A percentile compares a stretch with the other conserved stretches of the same genome.
Conservation (phyloP, 2,113 vertebrate genomes). For the Apeltes quadracus region DNA sequence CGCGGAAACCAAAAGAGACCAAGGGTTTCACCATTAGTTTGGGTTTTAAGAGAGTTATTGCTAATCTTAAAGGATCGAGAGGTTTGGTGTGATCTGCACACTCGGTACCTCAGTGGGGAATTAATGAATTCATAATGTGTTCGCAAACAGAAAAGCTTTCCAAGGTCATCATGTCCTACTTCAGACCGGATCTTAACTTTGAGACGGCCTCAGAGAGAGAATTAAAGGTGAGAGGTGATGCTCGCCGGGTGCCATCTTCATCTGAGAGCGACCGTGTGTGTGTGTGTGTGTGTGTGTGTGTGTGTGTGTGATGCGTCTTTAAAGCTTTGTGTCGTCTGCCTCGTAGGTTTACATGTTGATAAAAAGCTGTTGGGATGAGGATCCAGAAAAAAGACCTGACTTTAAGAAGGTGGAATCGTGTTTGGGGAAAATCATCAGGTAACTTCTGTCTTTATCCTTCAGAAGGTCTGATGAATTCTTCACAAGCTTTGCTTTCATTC, state of each 20-base stretch:
- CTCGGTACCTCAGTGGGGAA: not conserved
- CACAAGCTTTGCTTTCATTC: no score
- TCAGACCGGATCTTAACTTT: conserved; percentile 90
- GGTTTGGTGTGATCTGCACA: not conserved
- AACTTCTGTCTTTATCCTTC: not conserved
- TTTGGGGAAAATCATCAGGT: conserved; percentile 94
- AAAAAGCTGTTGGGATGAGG: conserved; percentile 95
- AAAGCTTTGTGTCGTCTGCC: not conserved
- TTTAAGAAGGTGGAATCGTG: conserved; percentile 94
- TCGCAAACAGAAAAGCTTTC: conserved; percentile 88
- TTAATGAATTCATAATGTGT: conserved; percentile 13
- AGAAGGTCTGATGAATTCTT: no score
- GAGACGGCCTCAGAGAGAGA: conserved; percentile 86
- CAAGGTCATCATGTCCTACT: conserved; percentile 80
- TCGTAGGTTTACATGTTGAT: conserved; percentile 86
- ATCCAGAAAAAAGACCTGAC: conserved; percentile 94
- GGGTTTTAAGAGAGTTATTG: not conserved
- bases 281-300: not conserved
- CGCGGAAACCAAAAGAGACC: not conserved
- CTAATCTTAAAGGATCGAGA: not conserved
- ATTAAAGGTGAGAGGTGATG: conserved; percentile 82
- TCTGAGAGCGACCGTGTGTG: not conserved
- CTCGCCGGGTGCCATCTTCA: not conserved
- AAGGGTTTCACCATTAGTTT: no score
- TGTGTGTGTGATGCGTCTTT: not conserved